Base-by-base conservation (phyloP, 2,888 invertebrate species). In the Cosmopolites sordidus region DNA sequence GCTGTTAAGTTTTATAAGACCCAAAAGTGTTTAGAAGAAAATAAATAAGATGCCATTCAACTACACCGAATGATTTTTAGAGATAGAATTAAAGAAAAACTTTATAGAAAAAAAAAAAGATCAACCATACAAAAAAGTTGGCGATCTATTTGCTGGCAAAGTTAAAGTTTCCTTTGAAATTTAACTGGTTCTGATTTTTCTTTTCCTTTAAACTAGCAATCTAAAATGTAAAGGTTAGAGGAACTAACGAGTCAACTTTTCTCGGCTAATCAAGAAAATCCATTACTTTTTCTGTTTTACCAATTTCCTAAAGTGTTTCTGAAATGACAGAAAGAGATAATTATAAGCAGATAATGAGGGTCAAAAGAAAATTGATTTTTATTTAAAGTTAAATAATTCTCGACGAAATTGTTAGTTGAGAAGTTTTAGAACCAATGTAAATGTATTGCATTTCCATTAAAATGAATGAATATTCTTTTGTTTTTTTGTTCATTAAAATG, bases 71-170 rank as follows among this genome's bases (percentile, higher is more conserved):
- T 22, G 3, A 22, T 22, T 22, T 22, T 22, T 22, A 8, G 4
- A 22, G 22, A 5, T n/a, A n/a, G n/a, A n/a, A n/a, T n/a, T n/a
- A n/a, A n/a, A n/a, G n/a, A n/a, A n/a, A n/a, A n/a, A n/a, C n/a
- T n/a, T n/a, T n/a, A 8, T 22, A 8, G 22, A 22, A 22, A 22
- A 22, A 22, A 22, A 8, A 22, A 22, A 22, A 22, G 22, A 22
- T 22, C 22, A 22, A 22, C 22, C 33, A 33, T 12, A 33, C 4
- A 12, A 33, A 33, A 33, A 12, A 33, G 33, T 33, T 33, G n/a
- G 42, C 30, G 45, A 51, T 51, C 46, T 38, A 46, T 51, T 41
- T 42, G 46, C 45, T 46, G 45, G 22, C 33, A 41, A 51, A 51
- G 46, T 51, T 40, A 51, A 51, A 41, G 46, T 51, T 46, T 51